Evolutionary conservation across 1,140 invertebrate genomes (phyloP).

Genomic region (Acromyrmex heyeri): DNA sequence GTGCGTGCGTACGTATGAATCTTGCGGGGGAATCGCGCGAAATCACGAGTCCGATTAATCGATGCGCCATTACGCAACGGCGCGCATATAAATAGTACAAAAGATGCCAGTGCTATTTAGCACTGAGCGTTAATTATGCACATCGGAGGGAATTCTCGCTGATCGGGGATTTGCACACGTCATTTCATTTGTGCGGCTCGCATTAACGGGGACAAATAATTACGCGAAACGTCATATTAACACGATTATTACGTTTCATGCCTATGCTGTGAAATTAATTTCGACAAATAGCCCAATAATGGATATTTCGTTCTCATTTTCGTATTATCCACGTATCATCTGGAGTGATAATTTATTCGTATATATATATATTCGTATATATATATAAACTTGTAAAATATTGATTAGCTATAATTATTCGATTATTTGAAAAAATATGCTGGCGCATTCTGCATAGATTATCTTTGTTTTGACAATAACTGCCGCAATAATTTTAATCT

Average conservation of each 20-base stretch:
- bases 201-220: constrained; percentile 49
- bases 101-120: constrained; percentile 2
- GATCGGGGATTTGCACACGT: background rate
- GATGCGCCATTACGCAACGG: constrained; percentile 44
- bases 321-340: background rate
- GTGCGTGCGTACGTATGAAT: background rate
- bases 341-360: constrained; percentile 44
- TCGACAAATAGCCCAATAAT: constrained; percentile 40
- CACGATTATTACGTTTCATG: background rate
- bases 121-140: constrained; percentile 58
- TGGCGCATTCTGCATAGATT: background rate
- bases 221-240: constrained; percentile 30
- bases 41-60: constrained; percentile 61
- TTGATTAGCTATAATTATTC: background rate
- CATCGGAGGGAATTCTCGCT: background rate
- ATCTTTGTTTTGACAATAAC: background rate
- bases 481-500: background rate
- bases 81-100: constrained; percentile 65
- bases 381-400: too few species aligned
- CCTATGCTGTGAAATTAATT: constrained; percentile 18
- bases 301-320: background rate
- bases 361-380: background rate
- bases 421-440: background rate
- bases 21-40: background rate
- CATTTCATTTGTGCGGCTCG: constrained; percentile 43